These are phyloP conservation scores for Clarias magur DNA, from an alignment of 2,113 vertebrate species.

Conservation along the genomic window DNA sequence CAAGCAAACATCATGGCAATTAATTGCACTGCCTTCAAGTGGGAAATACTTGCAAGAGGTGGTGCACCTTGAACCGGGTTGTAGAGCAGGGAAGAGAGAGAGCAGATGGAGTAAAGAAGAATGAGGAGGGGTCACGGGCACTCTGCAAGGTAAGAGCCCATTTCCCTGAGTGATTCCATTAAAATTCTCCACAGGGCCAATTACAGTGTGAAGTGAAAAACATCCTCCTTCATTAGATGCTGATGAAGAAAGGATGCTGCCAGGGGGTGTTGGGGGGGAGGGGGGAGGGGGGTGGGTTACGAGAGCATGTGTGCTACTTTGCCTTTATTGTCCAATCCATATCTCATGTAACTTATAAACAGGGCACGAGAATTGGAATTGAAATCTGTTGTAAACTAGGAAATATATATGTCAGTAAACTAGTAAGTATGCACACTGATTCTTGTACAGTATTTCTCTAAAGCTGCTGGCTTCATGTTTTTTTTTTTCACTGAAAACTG, in stretches of 20 bases:
- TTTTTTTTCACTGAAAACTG: too few relatives aligned
- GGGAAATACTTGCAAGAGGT: conserved; percentile 31
- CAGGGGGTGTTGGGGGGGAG: conserved; percentile 24
- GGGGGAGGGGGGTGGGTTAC: background rate
- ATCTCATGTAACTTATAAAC: background rate
- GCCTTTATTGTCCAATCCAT: background rate
- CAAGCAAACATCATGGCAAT: conserved; percentile 70
- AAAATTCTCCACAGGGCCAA: conserved; percentile 54
- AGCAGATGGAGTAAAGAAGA: background rate
- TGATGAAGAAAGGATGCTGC: conserved; percentile 42
- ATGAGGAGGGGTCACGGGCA: conserved; percentile 10
- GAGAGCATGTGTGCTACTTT: conserved; percentile 18
- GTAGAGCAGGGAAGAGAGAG: conserved; percentile 13
- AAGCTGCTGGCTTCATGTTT: background rate
- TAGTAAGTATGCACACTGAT: too few relatives aligned
- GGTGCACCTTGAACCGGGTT: conserved; percentile 28
- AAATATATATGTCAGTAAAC: background rate
- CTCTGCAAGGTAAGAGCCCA: conserved; percentile 46
- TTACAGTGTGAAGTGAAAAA: conserved; percentile 54
- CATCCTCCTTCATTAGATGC: conserved; percentile 52
- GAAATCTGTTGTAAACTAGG: background rate
- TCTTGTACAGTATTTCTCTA: background rate
- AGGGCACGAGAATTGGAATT: background rate
- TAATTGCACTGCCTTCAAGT: conserved; percentile 63
- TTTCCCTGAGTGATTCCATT: conserved; percentile 56